Conservation (phyloP, 2,113 vertebrate genomes). For the Sciurus niger region DNA sequence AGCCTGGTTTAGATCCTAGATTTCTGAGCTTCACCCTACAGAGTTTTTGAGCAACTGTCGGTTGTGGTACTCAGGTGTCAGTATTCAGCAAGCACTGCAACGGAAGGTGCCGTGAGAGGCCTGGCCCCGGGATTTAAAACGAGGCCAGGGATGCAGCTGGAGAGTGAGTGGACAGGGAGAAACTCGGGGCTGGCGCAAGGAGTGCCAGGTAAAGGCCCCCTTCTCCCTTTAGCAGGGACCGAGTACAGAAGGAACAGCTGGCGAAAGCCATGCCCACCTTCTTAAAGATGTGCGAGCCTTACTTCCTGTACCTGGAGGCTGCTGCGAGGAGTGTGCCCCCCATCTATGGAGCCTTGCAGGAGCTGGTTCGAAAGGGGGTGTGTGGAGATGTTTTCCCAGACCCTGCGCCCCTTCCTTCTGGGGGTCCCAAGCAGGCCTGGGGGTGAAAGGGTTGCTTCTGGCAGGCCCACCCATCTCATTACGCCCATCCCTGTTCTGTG, state of each 20-base stretch:
- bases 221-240: conserved; percentile 83
- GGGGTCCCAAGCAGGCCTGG: not conserved
- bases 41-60: not conserved
- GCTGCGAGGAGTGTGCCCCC: conserved; percentile 81
- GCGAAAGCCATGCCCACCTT: conserved; percentile 86
- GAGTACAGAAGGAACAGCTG: conserved; percentile 84
- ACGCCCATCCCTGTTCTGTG: not conserved
- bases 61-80: not conserved
- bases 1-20: not conserved
- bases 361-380: conserved; percentile 86
- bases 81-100: conserved; percentile 24
- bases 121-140: not conserved
- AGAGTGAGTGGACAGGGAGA: not conserved
- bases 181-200: not conserved
- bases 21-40: not conserved
- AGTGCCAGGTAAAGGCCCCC: not conserved
- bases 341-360: conserved; percentile 74
- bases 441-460: not conserved
- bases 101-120: not conserved
- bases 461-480: not conserved
- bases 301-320: conserved; percentile 91
- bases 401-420: not conserved
- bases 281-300: conserved; percentile 90
- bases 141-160: not conserved
- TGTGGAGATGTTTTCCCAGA: conserved; percentile 17